Evolutionary conservation across 2,888 invertebrate genomes (phyloP).

Genomic region (Drosophila histrio): DNA sequence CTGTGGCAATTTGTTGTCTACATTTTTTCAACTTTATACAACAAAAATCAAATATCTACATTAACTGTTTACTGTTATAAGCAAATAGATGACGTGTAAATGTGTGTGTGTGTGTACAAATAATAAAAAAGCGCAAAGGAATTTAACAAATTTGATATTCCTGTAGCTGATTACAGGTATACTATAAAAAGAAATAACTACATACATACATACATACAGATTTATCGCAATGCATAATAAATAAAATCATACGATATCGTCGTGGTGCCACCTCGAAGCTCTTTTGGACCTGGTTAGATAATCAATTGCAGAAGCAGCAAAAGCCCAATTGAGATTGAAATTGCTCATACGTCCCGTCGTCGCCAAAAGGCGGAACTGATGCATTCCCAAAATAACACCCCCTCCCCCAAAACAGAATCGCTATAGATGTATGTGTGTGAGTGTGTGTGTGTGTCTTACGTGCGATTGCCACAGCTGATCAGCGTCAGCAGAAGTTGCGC

Average conservation of each 20-base stretch:
- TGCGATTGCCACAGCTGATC: constrained; percentile 14
- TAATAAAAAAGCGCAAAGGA: not conserved
- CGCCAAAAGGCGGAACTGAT: constrained; percentile 21
- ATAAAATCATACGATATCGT: constrained; percentile 2
- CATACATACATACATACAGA: not conserved
- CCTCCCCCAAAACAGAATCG: not conserved
- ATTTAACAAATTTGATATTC: not conserved
- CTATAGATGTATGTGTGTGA: not conserved
- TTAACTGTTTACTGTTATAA: constrained; percentile 72
- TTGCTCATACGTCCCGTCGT: constrained; percentile 6
- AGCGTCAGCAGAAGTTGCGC: not conserved
- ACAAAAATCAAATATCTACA: constrained; percentile 29
- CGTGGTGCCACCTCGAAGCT: constrained; percentile 11
- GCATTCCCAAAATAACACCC: constrained; percentile 9
- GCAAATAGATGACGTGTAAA: not conserved
- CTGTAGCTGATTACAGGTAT: constrained; percentile 4
- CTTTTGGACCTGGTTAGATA: constrained; percentile 14
- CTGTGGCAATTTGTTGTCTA: constrained; percentile 62
- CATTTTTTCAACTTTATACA: constrained; percentile 27
- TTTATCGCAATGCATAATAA: constrained; percentile 1
- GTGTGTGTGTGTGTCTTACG: not conserved
- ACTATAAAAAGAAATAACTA: constrained; percentile 6
- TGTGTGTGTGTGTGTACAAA: not conserved
- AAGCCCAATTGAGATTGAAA: not conserved
- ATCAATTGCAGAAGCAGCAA: not conserved